Conservation (phyloP, 2,888 invertebrate species). For the Baccha elongata region DNA sequence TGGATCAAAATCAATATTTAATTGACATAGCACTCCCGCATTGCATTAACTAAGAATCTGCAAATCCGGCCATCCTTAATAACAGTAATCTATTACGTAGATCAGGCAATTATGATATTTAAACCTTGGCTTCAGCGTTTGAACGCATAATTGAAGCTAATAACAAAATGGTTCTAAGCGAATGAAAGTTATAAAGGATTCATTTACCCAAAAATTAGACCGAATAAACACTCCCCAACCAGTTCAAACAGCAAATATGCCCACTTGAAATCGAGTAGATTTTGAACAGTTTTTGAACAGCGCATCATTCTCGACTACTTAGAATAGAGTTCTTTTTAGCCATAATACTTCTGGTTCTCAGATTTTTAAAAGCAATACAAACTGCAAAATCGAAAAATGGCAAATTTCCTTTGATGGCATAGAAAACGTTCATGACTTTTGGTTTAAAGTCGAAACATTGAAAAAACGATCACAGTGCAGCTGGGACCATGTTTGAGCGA, state of each 20-base stretch:
- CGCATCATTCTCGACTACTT: constrained; percentile 1
- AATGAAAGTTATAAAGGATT: background rate
- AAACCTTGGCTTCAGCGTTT: too few species aligned
- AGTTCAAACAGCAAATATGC: background rate
- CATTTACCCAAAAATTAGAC: constrained; percentile 4
- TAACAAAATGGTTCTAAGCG: background rate
- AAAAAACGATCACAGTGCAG: background rate
- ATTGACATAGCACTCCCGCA: too few species aligned
- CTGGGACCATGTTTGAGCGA: constrained; percentile 4
- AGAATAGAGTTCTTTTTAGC: background rate
- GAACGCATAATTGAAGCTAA: too few species aligned
- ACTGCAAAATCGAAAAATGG: too few species aligned
- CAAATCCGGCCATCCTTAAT: background rate
- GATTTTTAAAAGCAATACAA: too few species aligned
- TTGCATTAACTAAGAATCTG: too few species aligned
- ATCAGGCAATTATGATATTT: background rate
- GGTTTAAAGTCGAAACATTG: too few species aligned
- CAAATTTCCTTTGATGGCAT: too few species aligned
- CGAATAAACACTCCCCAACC: constrained; percentile 3
- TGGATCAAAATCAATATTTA: too few species aligned
- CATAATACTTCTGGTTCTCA: background rate
- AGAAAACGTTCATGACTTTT: too few species aligned
- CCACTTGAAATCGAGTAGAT: background rate
- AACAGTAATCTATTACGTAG: too few species aligned
- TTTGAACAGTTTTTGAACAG: background rate